These are phyloP conservation scores for Drosophila leontia DNA, from an alignment of 1,140 invertebrate genomes.

Conservation along the genomic window DNA sequence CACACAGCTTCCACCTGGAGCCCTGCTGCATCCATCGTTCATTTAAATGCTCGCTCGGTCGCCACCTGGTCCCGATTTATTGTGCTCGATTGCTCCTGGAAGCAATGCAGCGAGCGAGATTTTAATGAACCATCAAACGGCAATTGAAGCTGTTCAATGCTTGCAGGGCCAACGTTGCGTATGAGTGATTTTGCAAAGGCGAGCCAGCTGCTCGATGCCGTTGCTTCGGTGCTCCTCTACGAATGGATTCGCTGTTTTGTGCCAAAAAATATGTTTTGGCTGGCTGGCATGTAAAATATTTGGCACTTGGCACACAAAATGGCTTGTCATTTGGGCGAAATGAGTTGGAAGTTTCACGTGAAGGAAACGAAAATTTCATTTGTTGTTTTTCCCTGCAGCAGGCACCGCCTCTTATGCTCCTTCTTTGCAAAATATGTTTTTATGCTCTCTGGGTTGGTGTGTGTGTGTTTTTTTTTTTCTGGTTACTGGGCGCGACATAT, in stretches of 20 bases:
- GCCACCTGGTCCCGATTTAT: conserved; percentile 57
- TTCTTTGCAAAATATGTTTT: conserved; percentile 44
- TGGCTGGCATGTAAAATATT: conserved; percentile 70
- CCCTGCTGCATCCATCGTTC: conserved; percentile 39
- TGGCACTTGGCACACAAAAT: conserved; percentile 67
- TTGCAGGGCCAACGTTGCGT: conserved; percentile 63
- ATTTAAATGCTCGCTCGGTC: conserved; percentile 39
- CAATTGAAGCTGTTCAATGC: conserved; percentile 59
- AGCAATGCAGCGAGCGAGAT: conserved; percentile 53
- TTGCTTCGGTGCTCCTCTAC: neutral
- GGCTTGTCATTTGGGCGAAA: conserved; percentile 54
- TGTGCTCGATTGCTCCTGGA: conserved; percentile 50
- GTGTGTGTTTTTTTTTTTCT: conserved; percentile 4
- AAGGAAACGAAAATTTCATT: conserved; percentile 41
- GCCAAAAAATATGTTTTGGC: conserved; percentile 48
- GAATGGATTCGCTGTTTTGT: conserved; percentile 6
- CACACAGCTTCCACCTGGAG: conserved; percentile 12
- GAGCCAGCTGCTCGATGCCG: conserved; percentile 20
- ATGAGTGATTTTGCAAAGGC: conserved; percentile 63
- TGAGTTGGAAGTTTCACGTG: conserved; percentile 56
- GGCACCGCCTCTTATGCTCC: neutral
- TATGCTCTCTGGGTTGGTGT: neutral
- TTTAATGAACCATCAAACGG: conserved; percentile 77
- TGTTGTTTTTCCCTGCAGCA: neutral
- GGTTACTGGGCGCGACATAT: conserved; percentile 45